A percentile compares a stretch with the other conserved stretches of the same genome.
phyloP scores from a whole-genome alignment of 2,888 invertebrate genomes.

The Deroplatys truncata region DNA sequence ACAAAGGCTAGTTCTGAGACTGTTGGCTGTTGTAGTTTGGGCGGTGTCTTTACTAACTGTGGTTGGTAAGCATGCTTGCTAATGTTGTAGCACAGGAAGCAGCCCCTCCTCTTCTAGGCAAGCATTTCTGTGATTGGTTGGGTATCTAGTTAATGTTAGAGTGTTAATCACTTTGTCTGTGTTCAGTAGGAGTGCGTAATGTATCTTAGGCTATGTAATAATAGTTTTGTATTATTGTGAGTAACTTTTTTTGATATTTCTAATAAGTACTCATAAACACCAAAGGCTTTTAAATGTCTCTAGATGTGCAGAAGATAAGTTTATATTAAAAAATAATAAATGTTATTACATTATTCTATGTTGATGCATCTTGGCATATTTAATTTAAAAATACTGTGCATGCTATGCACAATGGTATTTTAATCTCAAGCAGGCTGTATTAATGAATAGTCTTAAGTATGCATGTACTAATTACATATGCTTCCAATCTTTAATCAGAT shows the following conservation, averaged over 20 bases:
- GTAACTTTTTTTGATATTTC: background rate
- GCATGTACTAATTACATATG: too few species aligned
- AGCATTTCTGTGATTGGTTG: slow-evolving; percentile 10
- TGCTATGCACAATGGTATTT: too few species aligned
- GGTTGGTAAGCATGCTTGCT: slow-evolving; percentile 22
- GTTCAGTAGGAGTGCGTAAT: background rate
- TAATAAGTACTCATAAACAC: background rate
- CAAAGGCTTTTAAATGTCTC: background rate
- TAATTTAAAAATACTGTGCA: too few species aligned
- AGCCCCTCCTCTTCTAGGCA: slow-evolving; percentile 18
- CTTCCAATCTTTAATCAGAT: too few species aligned
- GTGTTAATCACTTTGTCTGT: slow-evolving; percentile 15
- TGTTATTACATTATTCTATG: background rate
- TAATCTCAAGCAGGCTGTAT: too few species aligned
- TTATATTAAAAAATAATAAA: background rate
- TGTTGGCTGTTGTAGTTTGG: slow-evolving; percentile 21
- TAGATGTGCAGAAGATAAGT: background rate
- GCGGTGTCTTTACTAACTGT: slow-evolving; percentile 22
- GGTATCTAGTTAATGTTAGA: slow-evolving; percentile 21
- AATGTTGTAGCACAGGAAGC: slow-evolving; percentile 21
- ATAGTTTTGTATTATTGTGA: background rate
- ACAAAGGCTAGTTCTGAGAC: slow-evolving; percentile 11
- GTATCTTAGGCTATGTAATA: slow-evolving; percentile 3
- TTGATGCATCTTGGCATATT: too few species aligned
- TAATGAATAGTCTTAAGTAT: too few species aligned